A percentile compares a stretch with the other conserved stretches of the same genome.
phyloP scores from a whole-genome alignment of 2,113 vertebrate genomes.

The Vireo altiloquus region DNA sequence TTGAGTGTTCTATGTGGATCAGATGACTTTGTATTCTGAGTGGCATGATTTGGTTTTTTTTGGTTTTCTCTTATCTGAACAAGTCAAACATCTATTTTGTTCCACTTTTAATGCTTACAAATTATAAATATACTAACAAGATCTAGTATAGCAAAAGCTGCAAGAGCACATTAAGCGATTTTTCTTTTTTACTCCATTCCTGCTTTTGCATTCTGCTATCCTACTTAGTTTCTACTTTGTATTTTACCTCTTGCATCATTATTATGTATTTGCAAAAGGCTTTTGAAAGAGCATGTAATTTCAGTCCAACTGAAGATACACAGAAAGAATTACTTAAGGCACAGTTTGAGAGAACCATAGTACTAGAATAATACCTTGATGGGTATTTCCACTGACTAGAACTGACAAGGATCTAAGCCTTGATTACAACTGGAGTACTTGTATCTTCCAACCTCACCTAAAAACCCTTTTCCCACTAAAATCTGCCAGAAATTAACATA shows the following conservation, averaged over 20 bases:
- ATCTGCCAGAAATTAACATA: not conserved
- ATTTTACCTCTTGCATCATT: not conserved
- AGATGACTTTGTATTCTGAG: not conserved
- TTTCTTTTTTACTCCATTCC: not conserved
- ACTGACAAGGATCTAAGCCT: not conserved
- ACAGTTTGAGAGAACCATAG: not conserved
- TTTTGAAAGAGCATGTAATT: not conserved
- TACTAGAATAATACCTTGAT: not conserved
- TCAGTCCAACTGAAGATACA: not conserved
- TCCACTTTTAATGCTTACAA: not conserved
- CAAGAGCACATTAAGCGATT: not conserved
- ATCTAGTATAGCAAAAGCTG: not conserved
- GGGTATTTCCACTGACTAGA: not conserved
- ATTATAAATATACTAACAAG: not conserved
- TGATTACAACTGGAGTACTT: not conserved
- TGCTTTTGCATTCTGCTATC: not conserved
- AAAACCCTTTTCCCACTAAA: not conserved
- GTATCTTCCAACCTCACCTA: not conserved
- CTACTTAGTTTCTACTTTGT: not conserved
- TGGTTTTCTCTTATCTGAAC: not conserved
- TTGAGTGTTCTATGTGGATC: not conserved
- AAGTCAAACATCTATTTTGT: not conserved
- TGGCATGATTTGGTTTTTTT: not conserved
- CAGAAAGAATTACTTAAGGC: not conserved
- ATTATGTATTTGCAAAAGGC: not conserved